Evolutionary conservation across 1,140 invertebrate species (phyloP).

Genomic region (Macrotrachela quadricornifera): DNA sequence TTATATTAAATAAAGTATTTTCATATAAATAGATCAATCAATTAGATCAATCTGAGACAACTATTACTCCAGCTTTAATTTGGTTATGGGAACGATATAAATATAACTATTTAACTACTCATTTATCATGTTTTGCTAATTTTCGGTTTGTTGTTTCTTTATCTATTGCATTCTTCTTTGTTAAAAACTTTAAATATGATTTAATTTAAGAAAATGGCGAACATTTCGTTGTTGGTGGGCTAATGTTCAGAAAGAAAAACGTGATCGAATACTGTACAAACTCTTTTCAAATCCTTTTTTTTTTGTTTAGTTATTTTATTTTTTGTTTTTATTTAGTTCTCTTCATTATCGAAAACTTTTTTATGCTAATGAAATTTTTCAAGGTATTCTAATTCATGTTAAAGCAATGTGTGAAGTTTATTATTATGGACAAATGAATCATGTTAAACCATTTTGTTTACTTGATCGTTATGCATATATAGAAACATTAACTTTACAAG

Average conservation of each 20-base stretch:
- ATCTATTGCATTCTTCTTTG: neutral
- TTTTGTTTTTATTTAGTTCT: conserved; percentile 12
- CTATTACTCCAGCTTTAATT: no score
- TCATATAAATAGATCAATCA: neutral
- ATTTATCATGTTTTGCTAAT: neutral
- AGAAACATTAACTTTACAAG: conserved; percentile 17
- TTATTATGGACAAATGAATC: conserved; percentile 16
- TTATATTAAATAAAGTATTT: no score
- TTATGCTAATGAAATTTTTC: conserved; percentile 26
- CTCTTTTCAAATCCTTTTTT: neutral
- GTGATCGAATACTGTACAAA: neutral
- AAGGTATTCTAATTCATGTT: conserved; percentile 24
- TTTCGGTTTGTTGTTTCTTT: neutral
- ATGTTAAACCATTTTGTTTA: conserved; percentile 17
- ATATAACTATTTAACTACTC: no score
- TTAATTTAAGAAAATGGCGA: neutral
- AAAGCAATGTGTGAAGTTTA: conserved; percentile 21
- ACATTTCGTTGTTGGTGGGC: neutral
- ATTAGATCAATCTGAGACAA: neutral
- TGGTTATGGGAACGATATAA: no score
- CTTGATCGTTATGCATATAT: conserved; percentile 17
- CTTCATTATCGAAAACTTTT: conserved; percentile 20
- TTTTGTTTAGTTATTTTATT: neutral
- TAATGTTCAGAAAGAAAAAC: neutral
- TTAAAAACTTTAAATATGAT: neutral